phyloP scores from a whole-genome alignment of 1,140 invertebrate species.

The Aphelenchoides fujianensis region DNA sequence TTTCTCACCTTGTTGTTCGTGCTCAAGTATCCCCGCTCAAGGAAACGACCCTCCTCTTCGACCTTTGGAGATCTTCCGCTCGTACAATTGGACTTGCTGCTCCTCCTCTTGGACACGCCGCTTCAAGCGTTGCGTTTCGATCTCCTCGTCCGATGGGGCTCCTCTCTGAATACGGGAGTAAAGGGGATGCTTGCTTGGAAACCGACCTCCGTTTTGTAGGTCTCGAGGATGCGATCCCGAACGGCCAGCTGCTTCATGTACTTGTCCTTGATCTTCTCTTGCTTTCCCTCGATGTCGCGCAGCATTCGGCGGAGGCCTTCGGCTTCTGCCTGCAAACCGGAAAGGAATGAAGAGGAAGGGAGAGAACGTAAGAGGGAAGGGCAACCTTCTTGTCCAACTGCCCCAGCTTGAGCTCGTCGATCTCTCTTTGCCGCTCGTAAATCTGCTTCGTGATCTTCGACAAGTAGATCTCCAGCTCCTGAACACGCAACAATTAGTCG shows the following conservation, averaged over 20 bases:
- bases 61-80: slow-evolving; percentile 9
- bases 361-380: neutral
- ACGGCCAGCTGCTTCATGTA: slow-evolving; percentile 19
- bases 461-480: slow-evolving; percentile 29
- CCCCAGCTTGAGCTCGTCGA: slow-evolving; percentile 23
- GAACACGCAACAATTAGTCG: neutral
- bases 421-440: slow-evolving; percentile 25
- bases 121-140: slow-evolving; percentile 18
- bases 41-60: slow-evolving; percentile 13
- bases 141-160: slow-evolving; percentile 3
- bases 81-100: neutral
- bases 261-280: slow-evolving; percentile 8
- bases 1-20: slow-evolving; percentile 10
- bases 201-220: slow-evolving; percentile 4
- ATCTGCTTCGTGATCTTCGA: slow-evolving; percentile 26
- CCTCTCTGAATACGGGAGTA: neutral
- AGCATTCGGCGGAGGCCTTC: slow-evolving; percentile 26
- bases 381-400: slow-evolving; percentile 25
- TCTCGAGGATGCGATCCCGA: slow-evolving; percentile 8
- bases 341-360: neutral
- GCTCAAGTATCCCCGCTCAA: slow-evolving; percentile 6
- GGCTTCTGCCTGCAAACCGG: slow-evolving; percentile 18
- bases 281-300: slow-evolving; percentile 19
- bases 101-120: slow-evolving; percentile 1
- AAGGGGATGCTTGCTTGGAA: neutral